A percentile compares a stretch with the other conserved stretches of the same genome.
Conservation (phyloP, 2,113 vertebrate species). For the Nyctibius bracteatus region DNA sequence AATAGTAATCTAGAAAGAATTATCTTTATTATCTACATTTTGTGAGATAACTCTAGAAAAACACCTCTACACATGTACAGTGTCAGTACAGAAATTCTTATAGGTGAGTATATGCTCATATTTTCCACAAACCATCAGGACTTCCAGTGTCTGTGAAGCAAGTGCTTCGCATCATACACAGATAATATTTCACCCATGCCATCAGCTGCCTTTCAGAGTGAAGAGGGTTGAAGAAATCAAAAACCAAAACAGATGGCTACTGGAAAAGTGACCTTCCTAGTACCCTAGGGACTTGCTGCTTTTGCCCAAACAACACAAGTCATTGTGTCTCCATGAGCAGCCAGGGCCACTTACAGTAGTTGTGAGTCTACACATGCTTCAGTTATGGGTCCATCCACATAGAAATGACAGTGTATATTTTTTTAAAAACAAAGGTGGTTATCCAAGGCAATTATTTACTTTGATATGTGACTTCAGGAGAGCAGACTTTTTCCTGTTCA, state of each 20-base stretch:
- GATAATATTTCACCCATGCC: background rate
- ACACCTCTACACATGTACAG: background rate
- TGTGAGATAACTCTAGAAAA: background rate
- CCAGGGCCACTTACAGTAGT: background rate
- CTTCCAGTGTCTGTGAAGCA: background rate
- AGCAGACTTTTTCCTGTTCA: background rate
- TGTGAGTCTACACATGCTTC: background rate
- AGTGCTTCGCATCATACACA: background rate
- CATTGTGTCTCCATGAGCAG: background rate
- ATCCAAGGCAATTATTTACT: background rate
- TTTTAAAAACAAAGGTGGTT: background rate
- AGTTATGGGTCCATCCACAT: background rate
- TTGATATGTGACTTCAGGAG: background rate
- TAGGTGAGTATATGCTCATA: background rate
- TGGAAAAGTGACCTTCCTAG: background rate
- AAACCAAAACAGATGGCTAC: background rate
- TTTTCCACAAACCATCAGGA: background rate
- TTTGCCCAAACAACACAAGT: background rate
- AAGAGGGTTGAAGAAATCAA: background rate
- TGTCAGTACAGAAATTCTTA: background rate
- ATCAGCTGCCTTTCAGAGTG: background rate
- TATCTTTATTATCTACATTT: background rate
- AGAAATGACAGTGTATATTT: background rate
- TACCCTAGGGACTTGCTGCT: background rate
- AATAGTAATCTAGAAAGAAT: background rate